These are phyloP conservation scores for Thunnus thynnus DNA, from an alignment of 2,113 vertebrate genomes.

Conservation along the genomic window DNA sequence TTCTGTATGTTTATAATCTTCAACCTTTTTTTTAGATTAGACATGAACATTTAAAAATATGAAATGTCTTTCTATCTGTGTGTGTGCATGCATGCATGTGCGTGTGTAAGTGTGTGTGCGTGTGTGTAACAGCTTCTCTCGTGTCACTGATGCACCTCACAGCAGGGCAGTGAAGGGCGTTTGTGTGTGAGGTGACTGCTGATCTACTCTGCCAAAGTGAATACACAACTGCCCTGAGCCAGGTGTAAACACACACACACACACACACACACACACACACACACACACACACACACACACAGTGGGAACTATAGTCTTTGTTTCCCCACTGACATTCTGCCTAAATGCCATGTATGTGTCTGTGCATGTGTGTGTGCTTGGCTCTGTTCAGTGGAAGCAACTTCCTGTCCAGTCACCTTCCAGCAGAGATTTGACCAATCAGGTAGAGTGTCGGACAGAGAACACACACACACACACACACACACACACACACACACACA, in stretches of 20 bases:
- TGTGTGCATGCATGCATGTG: neutral
- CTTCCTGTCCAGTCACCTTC: slow-evolving; percentile 4
- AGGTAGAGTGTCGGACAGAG: neutral
- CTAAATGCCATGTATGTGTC: neutral
- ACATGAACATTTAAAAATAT: neutral
- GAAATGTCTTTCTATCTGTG: neutral
- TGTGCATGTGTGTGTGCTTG: neutral
- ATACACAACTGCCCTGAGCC: slow-evolving; percentile 19
- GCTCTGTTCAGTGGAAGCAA: neutral
- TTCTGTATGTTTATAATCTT: no score
- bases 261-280: slow-evolving; percentile 28
- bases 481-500: neutral
- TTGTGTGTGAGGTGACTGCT: slow-evolving; percentile 13
- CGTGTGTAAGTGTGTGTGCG: neutral
- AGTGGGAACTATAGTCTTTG: neutral
- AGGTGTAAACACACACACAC: slow-evolving; percentile 24
- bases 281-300: neutral
- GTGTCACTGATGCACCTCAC: neutral
- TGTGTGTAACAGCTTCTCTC: neutral
- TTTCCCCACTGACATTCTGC: neutral
- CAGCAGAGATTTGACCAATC: slow-evolving; percentile 19
- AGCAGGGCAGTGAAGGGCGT: slow-evolving; percentile 19
- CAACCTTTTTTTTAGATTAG: neutral
- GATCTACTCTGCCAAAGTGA: slow-evolving; percentile 21
- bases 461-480: neutral